These are phyloP conservation scores for Malthinus seriepunctatus DNA, from an alignment of 2,888 invertebrate species.

Conservation along the genomic window DNA sequence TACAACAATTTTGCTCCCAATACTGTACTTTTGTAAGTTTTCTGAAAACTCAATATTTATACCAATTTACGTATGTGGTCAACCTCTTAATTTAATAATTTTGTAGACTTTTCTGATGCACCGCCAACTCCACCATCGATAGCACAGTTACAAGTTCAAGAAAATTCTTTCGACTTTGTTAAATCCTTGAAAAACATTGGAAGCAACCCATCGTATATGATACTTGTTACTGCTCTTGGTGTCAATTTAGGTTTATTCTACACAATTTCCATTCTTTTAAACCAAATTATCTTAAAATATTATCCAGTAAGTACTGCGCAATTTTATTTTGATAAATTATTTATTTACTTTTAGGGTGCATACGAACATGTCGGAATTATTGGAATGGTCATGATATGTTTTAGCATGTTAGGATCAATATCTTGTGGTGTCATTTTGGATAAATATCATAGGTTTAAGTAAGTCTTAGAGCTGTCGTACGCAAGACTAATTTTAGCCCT, in stretches of 20 bases:
- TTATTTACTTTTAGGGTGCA: conserved; percentile 53
- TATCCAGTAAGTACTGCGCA: conserved; percentile 9
- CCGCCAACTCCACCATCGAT: conserved; percentile 88
- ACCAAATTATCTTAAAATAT: conserved; percentile 9
- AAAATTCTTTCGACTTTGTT: conserved; percentile 39
- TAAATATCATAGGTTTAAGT: conserved; percentile 92
- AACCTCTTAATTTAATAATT: not conserved
- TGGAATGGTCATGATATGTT: conserved; percentile 86
- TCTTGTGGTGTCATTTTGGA: conserved; percentile 88
- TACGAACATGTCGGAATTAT: conserved; percentile 84
- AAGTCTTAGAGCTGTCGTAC: no score
- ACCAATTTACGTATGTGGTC: not conserved
- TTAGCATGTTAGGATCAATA: conserved; percentile 90
- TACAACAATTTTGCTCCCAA: not conserved
- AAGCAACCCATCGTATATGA: conserved; percentile 21
- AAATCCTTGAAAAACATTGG: not conserved
- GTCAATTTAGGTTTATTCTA: conserved; percentile 5
- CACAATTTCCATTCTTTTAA: conserved; percentile 1
- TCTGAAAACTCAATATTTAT: not conserved
- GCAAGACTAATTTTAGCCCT: no score
- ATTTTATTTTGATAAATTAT: not conserved
- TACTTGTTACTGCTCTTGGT: not conserved
- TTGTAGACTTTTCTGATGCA: conserved; percentile 83
- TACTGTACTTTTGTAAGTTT: not conserved
- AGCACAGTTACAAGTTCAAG: conserved; percentile 68